Base-by-base conservation (phyloP, 1,140 invertebrate species). In the Drosophila kikkawai region DNA sequence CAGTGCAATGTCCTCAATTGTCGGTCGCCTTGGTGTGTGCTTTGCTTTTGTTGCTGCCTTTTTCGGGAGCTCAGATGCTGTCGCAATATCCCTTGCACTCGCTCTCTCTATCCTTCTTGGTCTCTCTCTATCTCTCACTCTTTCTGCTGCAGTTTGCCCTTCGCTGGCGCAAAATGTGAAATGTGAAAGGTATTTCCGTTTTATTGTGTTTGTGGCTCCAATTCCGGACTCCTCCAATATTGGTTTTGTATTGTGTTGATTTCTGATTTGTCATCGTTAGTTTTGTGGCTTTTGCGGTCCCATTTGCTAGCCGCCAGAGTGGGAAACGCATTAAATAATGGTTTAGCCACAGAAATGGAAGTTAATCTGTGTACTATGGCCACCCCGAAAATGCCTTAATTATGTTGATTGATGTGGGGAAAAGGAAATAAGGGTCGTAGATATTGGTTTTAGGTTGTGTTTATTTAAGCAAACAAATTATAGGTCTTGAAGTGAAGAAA, bases 1-100 rank as follows among this genome's bases (percentile, higher is more conserved):
- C 74, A 80, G 84, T 88, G 84, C 84, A 88, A 90, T 88, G 84
- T 88, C 80, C 84, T 80, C 84, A 88, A 88, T 88, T 76, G 83
- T 73, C n/a, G 59, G 71, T 86, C 80, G 78, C 83, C 84, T 87
- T 87, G 78, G 80, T 67, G 63, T 34, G 80, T 64, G 67, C 26
- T 44, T 56, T 78, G 60, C 69, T 73, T 57, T 69, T 78, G 36
- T 75, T 68, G 51, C 60, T 71, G 32, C 66, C 64, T 69, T 63
- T 84, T 87, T 90, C 75, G 77, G 80, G 85, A 67, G 77, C 70
- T 81, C 74, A 91, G 83, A 71, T 86, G 75, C 74, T 80, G 71
- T 63, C 53, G 68, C 61, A 79, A 71, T 73, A 65, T 85, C 82
- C 82, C 82, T 81, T 75, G 53, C 61, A 66, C 73, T 69, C 61